Percentiles rank a stretch among this genome's conserved stretches.
These are phyloP conservation scores for Himantopus leucocephalus DNA, from an alignment of 2,113 vertebrate genomes.

Conservation along the genomic window DNA sequence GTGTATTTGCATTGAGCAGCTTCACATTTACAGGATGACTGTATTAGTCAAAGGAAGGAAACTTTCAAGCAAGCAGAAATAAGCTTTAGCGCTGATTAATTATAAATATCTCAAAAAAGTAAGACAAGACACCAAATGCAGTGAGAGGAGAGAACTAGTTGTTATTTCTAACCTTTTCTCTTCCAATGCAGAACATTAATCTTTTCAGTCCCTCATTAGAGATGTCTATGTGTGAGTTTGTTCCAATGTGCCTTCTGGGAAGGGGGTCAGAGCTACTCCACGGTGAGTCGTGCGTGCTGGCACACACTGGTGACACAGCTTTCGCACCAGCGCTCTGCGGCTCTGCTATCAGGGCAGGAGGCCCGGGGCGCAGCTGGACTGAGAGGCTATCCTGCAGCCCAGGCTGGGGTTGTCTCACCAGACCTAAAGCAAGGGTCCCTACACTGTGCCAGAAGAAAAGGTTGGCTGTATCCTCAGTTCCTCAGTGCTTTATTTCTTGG, in stretches of 20 bases:
- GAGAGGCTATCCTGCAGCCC: neutral
- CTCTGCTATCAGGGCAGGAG: neutral
- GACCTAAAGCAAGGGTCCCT: neutral
- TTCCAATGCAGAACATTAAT: neutral
- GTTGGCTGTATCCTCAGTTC: neutral
- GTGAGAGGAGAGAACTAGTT: neutral
- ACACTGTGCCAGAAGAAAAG: neutral
- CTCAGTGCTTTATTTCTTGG: neutral
- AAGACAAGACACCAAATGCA: neutral
- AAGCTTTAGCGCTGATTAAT: neutral
- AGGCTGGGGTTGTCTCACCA: neutral
- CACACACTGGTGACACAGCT: neutral
- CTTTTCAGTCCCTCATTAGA: neutral
- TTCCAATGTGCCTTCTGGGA: neutral
- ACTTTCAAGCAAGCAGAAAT: neutral
- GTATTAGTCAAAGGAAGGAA: neutral
- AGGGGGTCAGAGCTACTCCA: neutral
- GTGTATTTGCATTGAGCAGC: neutral
- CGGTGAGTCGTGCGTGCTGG: rapidly evolving
- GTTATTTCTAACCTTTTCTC: neutral
- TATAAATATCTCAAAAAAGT: neutral
- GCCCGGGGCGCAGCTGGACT: neutral
- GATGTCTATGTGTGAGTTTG: neutral
- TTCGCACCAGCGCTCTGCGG: rapidly evolving
- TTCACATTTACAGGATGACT: neutral